These are phyloP conservation scores for Lytechinus pictus DNA, from an alignment of 35 echinoderm and acorn worm species.

Conservation along the genomic window DNA sequence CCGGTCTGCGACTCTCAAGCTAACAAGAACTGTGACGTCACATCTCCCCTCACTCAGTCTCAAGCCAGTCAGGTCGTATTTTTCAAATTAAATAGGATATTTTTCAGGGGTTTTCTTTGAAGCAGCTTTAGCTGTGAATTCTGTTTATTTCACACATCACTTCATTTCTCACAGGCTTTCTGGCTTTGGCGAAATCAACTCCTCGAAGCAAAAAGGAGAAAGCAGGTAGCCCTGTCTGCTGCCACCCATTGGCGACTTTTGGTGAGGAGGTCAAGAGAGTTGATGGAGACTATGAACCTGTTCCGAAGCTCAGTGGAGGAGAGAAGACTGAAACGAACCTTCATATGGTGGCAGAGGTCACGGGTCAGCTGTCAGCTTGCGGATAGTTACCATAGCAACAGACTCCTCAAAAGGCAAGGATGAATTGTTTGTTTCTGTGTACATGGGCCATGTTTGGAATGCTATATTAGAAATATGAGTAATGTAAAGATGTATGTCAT, in stretches of 20 bases:
- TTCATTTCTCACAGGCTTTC: not conserved
- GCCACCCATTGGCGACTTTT: conserved; percentile 28
- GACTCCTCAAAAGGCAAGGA: not conserved
- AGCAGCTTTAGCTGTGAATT: not conserved
- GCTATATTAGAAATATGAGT: no score
- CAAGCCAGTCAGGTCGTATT: no score
- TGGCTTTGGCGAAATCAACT: not conserved
- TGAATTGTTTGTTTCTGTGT: not conserved
- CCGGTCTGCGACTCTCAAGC: no score
- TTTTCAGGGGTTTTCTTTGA: not conserved
- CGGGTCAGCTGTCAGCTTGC: not conserved
- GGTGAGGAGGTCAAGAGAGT: conserved; percentile 9
- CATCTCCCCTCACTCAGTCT: no score
- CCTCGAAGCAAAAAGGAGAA: not conserved
- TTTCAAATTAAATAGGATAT: not conserved
- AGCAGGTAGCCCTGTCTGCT: not conserved
- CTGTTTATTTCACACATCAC: not conserved
- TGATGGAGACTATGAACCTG: not conserved
- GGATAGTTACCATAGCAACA: not conserved
- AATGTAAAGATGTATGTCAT: no score
- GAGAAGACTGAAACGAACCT: not conserved
- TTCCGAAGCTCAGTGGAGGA: not conserved
- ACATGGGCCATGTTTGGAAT: no score
- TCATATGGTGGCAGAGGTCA: not conserved
- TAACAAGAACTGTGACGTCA: no score